These are phyloP conservation scores for Athene noctua DNA, from an alignment of 2,113 vertebrate species.

Conservation along the genomic window DNA sequence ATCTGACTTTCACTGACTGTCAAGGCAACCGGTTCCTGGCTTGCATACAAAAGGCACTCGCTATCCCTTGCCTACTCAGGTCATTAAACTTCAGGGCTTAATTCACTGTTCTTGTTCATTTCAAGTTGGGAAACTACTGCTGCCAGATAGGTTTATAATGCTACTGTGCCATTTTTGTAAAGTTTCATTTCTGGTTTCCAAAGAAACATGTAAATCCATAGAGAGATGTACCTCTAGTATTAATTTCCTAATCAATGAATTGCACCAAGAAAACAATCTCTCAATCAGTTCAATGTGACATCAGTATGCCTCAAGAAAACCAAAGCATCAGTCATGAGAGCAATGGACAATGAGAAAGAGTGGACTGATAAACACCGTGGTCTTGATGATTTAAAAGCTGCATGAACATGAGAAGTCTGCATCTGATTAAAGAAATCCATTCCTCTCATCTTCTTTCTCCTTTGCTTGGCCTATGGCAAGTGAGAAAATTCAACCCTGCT, in stretches of 20 bases:
- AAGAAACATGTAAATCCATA: not conserved
- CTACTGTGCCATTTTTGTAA: not conserved
- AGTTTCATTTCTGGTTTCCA: not conserved
- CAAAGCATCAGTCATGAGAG: not conserved
- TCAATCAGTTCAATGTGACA: not conserved
- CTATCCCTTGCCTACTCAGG: not conserved
- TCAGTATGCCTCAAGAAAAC: not conserved
- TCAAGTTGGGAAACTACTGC: not conserved
- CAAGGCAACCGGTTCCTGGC: not conserved
- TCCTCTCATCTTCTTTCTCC: not conserved
- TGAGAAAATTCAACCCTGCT: conserved; percentile 22
- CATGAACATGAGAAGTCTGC: not conserved
- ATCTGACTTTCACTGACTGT: conserved; percentile 2
- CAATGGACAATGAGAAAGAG: not conserved
- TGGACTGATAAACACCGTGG: not conserved
- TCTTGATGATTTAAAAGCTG: not conserved
- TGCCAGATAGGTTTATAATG: not conserved
- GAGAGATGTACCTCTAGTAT: not conserved
- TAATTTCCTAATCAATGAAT: not conserved
- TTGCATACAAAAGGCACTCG: not conserved
- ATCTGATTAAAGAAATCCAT: conserved; percentile 18
- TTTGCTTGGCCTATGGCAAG: not conserved
- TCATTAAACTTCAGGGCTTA: not conserved
- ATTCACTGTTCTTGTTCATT: not conserved
- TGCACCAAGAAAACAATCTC: not conserved